A percentile compares a stretch with the other conserved stretches of the same genome.
These are phyloP conservation scores for Drosophila picticornis DNA, from an alignment of 2,888 invertebrate species.

Conservation along the genomic window DNA sequence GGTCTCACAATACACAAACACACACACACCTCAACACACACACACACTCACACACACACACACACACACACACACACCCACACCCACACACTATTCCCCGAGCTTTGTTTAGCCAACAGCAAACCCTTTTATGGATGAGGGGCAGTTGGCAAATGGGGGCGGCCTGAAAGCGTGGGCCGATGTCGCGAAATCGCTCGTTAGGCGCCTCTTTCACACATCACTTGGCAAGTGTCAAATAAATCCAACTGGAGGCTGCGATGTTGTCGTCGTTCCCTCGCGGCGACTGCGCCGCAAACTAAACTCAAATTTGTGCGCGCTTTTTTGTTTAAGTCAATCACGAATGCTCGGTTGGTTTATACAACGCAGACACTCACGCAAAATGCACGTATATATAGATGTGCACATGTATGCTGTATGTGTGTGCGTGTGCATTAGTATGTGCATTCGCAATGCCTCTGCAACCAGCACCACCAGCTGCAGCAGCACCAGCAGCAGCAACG, in stretches of 20 bases:
- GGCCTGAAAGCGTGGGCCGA: constrained; percentile 9
- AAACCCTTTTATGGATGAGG: constrained; percentile 35
- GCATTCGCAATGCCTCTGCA: constrained; percentile 39
- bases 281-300: constrained; percentile 81
- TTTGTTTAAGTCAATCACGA: constrained; percentile 81
- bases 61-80: background rate
- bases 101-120: constrained; percentile 53
- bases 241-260: constrained; percentile 55
- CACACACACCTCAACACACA: background rate
- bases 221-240: constrained; percentile 81
- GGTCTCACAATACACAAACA: constrained; percentile 51
- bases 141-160: background rate
- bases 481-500: background rate
- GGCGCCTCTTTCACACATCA: constrained; percentile 80
- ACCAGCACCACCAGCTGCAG: constrained; percentile 4
- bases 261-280: constrained; percentile 73
- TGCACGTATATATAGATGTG: constrained; percentile 1
- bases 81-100: constrained; percentile 39
- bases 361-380: constrained; percentile 16
- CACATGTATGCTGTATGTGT: background rate
- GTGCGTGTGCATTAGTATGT: constrained; percentile 15
- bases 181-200: constrained; percentile 66
- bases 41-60: constrained; percentile 3
- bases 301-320: constrained; percentile 77
- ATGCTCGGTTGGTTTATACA: constrained; percentile 67